Conservation (phyloP, 2,113 vertebrate genomes). For the Struthidea cinerea region DNA sequence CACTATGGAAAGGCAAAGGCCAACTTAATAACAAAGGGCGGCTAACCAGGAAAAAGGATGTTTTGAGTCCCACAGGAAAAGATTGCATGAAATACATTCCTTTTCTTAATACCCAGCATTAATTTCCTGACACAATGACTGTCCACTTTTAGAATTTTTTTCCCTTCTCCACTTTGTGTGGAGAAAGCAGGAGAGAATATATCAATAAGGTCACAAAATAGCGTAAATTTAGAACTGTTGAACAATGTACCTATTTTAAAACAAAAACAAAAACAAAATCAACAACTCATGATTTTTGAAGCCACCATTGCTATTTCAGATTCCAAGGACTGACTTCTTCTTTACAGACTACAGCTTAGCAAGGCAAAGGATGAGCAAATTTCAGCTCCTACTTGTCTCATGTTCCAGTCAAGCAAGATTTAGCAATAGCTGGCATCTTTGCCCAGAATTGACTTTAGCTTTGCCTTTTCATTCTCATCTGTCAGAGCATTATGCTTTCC, state of each 20-base stretch:
- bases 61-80: not conserved
- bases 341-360: not conserved
- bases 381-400: not conserved
- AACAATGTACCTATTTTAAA: not conserved
- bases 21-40: not conserved
- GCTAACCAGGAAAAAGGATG: not conserved
- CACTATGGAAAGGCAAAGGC: not conserved
- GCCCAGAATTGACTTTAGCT: not conserved
- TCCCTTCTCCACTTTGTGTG: not conserved
- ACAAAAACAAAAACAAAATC: not conserved
- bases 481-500: not conserved
- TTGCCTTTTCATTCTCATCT: not conserved
- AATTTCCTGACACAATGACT: not conserved
- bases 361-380: not conserved
- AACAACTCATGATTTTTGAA: not conserved
- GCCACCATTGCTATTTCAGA: not conserved
- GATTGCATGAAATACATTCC: not conserved
- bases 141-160: not conserved
- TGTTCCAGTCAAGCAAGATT: not conserved
- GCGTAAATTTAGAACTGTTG: not conserved
- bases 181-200: not conserved
- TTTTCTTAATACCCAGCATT: not conserved
- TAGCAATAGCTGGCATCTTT: not conserved
- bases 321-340: not conserved
- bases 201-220: not conserved